Base-by-base conservation (phyloP, 2,888 invertebrate species). In the Uloborus plumipes region DNA sequence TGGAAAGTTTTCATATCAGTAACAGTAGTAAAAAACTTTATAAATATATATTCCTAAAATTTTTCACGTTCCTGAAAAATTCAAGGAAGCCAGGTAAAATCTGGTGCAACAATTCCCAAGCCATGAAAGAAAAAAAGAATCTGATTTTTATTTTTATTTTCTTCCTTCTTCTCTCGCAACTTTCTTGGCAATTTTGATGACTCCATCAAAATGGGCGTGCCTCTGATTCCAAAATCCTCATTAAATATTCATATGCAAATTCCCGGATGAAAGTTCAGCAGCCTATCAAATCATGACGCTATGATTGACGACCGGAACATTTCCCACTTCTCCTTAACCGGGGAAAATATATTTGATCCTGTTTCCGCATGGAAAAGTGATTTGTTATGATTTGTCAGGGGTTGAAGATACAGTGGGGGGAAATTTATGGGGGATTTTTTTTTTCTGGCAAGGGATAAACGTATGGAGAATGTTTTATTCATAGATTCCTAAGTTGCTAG, bases 231-330 rank as follows among this genome's bases (percentile, higher is more conserved):
- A 16, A 62, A 47, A 50, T 22, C 39, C 74, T 74, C 80, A 81
- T 81, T 64, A 81, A 81, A 81, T 74, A 81, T 74, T 81, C 80
- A 81, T 81, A 81, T 81, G 74, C 80, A 81, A 74, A 74, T 81
- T 64, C 74, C 80, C 80, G 74, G 80, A 74, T 81, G 70, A 74
- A 74, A 80, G 62, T 67, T 59, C 67, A 59, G 11, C 73, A 58
- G 73, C 74, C 80, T 81, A 81, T 81, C 74, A 75, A 81, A 74
- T 71, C 80, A 70, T 70, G 58, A 64, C 50, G 53, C 74, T 55
- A 75, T 75, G 80, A 75, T 81, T 74, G 66, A 72, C 72, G 18
- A 55, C 70, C 71, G 61, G 61, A 61, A n/a, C 26, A 61, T 31
- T 22, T 61, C 55, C 39, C 69, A 53, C 58, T 58, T 58, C 69